A percentile compares a stretch with the other conserved stretches of the same genome.
These are phyloP conservation scores for Anolis sagrei DNA, from an alignment of 2,113 vertebrate species.

Conservation along the genomic window DNA sequence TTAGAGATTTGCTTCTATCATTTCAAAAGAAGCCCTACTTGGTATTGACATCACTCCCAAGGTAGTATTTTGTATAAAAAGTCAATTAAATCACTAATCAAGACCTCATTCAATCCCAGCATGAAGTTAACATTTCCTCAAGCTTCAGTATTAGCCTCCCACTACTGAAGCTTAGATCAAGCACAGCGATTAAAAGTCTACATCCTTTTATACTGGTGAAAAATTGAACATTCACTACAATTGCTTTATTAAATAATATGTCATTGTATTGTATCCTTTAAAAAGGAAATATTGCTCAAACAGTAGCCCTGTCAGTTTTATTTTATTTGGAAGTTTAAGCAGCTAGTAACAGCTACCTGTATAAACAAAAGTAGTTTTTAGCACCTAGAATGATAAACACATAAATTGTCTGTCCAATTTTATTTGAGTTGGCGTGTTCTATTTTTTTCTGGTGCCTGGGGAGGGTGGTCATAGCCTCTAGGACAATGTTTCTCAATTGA, in stretches of 20 bases:
- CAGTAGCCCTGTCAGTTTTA: neutral
- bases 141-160: constrained; percentile 34
- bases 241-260: neutral
- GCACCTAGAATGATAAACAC: neutral
- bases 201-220: constrained; percentile 42
- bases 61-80: constrained; percentile 31
- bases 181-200: constrained; percentile 1
- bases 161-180: constrained; percentile 26
- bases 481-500: no score
- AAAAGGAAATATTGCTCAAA: neutral
- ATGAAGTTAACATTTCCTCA: constrained; percentile 46
- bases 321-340: constrained; percentile 17
- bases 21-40: constrained; percentile 16
- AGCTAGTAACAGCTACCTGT: neutral
- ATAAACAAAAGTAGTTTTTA: neutral
- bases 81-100: constrained; percentile 33
- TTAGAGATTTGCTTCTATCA: neutral
- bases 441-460: neutral
- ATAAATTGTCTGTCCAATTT: neutral
- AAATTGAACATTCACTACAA: neutral
- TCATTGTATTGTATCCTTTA: neutral
- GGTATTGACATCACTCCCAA: constrained; percentile 19
- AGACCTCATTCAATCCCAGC: constrained; percentile 43
- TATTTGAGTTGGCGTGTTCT: neutral
- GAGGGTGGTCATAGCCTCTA: no score